Conservation (phyloP, 2,113 vertebrate species). For the Trichomycterus rosablanca region DNA sequence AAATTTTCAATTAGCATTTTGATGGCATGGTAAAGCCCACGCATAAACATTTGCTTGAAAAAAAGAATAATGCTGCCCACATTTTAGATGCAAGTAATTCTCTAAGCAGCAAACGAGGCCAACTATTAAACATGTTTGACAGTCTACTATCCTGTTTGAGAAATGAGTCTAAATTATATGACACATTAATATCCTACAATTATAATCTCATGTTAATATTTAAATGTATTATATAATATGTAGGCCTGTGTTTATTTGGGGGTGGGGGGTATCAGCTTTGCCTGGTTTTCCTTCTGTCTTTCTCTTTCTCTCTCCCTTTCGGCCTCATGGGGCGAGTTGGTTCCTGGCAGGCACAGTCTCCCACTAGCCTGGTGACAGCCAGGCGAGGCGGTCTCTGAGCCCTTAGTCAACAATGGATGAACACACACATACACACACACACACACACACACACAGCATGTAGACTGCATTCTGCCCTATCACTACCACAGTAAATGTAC, state of each 20-base stretch:
- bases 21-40: conserved; percentile 46
- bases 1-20: conserved; percentile 48
- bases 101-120: conserved; percentile 23
- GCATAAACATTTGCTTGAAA: conserved; percentile 40
- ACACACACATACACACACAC: conserved; percentile 38
- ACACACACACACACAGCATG: conserved; percentile 32
- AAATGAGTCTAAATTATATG: conserved; percentile 13
- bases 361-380: conserved; percentile 48
- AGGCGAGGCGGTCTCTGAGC: conserved; percentile 46
- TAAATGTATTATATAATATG: neutral
- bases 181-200: conserved; percentile 9
- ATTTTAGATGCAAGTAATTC: conserved; percentile 32
- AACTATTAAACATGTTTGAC: conserved; percentile 22
- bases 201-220: conserved; percentile 14
- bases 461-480: conserved; percentile 27
- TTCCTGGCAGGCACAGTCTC: conserved; percentile 52
- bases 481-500: conserved; percentile 21
- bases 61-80: conserved; percentile 37
- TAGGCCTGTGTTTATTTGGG: conserved; percentile 1
- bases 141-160: conserved; percentile 19
- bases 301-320: conserved; percentile 19
- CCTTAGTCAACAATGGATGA: conserved; percentile 51
- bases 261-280: no score
- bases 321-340: conserved; percentile 36
- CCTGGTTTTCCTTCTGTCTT: conserved; percentile 8